Base-by-base conservation (phyloP, 1,140 invertebrate genomes). In the Chelonus insularis region DNA sequence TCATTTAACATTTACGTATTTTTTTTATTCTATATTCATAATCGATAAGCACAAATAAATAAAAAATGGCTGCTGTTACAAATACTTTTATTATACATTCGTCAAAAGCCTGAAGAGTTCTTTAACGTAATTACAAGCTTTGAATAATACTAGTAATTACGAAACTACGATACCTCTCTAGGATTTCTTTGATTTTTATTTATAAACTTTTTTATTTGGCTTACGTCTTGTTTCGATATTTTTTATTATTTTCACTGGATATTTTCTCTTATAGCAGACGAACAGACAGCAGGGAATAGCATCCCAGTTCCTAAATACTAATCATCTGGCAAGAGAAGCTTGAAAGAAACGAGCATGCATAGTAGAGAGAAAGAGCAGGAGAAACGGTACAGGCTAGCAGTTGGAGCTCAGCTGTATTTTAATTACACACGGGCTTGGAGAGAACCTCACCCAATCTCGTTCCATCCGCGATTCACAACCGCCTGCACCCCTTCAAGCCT, bases 371-470 rank as follows among this genome's bases (percentile, higher is more conserved):
- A 58, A 62, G 29, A 63, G 34, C 48, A 52, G 63, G 25, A 51
- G 12, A n/a, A 52, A 18, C 29, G n/a, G 45, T 55, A 60, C 55
- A 69, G 66, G 65, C 62, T 12, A 61, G 64, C 70, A 71, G 72
- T 73, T 73, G 76, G 74, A 74, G 74, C 65, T 76, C 72, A 74
- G 72, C 75, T 77, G 76, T 79, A 78, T 80, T 80, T 80, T 78
- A 78, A 78, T 78, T 77, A 77, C 74, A 76, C 68, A 73, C 70
- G 55, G 72, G 62, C 48, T 37, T 50, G 65, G 64, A 69, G 70
- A 48, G 52, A 73, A 66, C 63, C 70, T 75, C 72, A 64, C 69
- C 68, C 69, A 72, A 70, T 72, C 68, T 70, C 64, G 61, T 67
- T 65, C 60, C 51, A 43, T 57, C 36, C 39, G 12, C 20, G 39